A percentile compares a stretch with the other conserved stretches of the same genome.
phyloP scores from a whole-genome alignment of 2,797 vertebrate genomes.

The Scarus forsteni region DNA sequence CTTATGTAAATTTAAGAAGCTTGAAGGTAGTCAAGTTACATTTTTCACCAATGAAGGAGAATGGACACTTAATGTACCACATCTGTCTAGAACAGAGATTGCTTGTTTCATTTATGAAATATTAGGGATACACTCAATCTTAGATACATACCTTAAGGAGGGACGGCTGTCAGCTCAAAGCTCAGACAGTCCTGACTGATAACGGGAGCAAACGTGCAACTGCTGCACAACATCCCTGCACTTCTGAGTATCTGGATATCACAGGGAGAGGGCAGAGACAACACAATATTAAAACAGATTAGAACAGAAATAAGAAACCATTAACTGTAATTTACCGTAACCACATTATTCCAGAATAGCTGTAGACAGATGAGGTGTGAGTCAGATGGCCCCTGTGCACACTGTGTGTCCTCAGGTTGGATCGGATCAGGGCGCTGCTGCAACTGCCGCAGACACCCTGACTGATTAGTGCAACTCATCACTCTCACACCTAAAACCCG shows the following conservation, averaged over 20 bases:
- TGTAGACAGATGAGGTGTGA: slow-evolving; percentile 12
- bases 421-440: slow-evolving; percentile 47
- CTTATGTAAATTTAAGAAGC: no score
- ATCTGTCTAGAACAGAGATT: no score
- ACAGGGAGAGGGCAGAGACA: neutral
- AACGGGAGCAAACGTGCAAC: neutral
- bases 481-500: slow-evolving; percentile 47
- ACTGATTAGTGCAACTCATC: slow-evolving; percentile 79
- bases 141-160: no score
- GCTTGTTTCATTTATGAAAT: no score
- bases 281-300: neutral
- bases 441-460: slow-evolving; percentile 68
- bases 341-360: no score
- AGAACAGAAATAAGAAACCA: no score
- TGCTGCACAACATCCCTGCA: neutral
- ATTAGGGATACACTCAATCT: no score
- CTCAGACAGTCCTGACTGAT: no score
- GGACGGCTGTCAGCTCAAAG: neutral
- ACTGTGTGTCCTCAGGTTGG: slow-evolving; percentile 83
- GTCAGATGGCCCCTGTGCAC: slow-evolving; percentile 92
- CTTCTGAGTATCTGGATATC: neutral
- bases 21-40: no score
- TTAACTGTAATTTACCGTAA: no score
- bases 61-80: no score
- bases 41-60: no score